Base-by-base conservation (phyloP, 2,113 vertebrate genomes). In the Leucoraja erinaceus region DNA sequence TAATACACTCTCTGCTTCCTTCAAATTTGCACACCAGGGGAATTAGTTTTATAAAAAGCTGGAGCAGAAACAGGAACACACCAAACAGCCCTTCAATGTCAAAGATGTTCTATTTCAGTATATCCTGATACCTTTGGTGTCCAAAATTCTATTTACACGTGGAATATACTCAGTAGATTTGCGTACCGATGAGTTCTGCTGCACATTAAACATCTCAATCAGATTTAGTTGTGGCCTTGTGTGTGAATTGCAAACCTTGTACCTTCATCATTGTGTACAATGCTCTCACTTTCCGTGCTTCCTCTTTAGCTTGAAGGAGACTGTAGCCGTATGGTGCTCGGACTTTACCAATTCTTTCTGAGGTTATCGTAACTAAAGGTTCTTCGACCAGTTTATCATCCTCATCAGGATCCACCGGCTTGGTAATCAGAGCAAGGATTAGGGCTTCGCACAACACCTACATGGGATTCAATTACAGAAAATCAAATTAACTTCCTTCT, bases 221-320 rank as follows among this genome's bases (percentile, higher is more conserved):
- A 38, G 33, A 25, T 56, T 6, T 10, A 6, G 20, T 81, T 81
- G n/a, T 33, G 2, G 38, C 18, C 18, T 81, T 81, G 5, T 10
- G 18, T 25, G 25, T 54, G 47, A 54, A 54, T 25, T 54, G 31
- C 7, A 56, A 81, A 81, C 25, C 14, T 14, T 12, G 93, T 93
- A 97, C 97, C 95, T 93, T 96, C 95, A 97, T 97, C 25, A 97
- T 94, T 1, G 94, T 93, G 11, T 93, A 91, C 25, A 97, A 95
- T 0, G 94, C 94, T 76, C 94, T 93, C 79, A 96, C 94, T 94
- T 96, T 97, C 92, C 96, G 95, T 0, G 97, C 97, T 90, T 97
- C 96, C 78, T 96, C 95, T 94, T 96, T 97, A 28, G 97, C 97
- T 78, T 97, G 97, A 22, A 97, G 95, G 56, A 97, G 95, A 28